These are phyloP conservation scores for Coendou prehensilis DNA, from an alignment of 2,797 vertebrate genomes.

Conservation along the genomic window DNA sequence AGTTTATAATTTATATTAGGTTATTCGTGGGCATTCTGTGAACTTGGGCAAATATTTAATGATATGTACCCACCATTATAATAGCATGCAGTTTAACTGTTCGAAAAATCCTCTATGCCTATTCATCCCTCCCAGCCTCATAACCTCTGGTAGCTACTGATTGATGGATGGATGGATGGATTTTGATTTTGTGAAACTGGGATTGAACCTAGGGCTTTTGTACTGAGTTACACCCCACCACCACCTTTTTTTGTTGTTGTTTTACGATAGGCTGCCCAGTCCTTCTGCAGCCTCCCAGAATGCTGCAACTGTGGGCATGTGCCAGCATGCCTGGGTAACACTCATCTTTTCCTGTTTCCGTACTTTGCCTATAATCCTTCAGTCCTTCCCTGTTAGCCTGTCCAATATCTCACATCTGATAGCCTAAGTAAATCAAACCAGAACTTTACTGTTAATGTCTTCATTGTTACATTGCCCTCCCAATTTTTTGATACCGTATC, in stretches of 20 bases:
- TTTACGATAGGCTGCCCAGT: not conserved
- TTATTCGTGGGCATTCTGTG: not conserved
- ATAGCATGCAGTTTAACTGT: not conserved
- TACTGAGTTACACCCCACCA: not conserved
- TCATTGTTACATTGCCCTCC: not conserved
- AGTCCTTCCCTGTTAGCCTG: not conserved
- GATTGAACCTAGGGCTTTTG: not conserved
- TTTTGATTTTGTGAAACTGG: not conserved
- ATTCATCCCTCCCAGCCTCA: not conserved
- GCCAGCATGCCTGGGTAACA: not conserved
- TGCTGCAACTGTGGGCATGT: not conserved
- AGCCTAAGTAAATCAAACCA: not conserved
- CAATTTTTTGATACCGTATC: not conserved
- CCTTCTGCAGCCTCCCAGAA: not conserved
- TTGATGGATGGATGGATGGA: not conserved
- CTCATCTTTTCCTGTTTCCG: not conserved
- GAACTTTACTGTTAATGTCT: not conserved
- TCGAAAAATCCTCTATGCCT: not conserved
- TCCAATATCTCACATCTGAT: not conserved
- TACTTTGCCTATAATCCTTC: conserved; percentile 3
- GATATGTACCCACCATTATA: not conserved
- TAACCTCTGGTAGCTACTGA: not conserved
- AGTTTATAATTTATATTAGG: not conserved
- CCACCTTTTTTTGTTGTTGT: not conserved
- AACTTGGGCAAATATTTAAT: not conserved